These are phyloP conservation scores for Caenorhabditis sulstoni DNA, from an alignment of 2,888 invertebrate species.

Conservation along the genomic window DNA sequence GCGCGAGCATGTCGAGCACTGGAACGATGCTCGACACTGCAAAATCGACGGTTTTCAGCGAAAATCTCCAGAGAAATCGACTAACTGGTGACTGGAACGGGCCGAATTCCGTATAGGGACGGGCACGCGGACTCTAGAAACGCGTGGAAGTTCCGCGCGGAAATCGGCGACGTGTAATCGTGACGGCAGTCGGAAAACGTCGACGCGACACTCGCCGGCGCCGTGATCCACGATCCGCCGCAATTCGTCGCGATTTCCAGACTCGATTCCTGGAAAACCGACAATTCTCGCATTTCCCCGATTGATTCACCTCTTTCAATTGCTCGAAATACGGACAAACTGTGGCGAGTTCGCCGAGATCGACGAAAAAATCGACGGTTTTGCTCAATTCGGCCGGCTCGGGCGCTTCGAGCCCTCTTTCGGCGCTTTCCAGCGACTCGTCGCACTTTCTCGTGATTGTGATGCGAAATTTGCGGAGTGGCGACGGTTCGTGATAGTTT, in stretches of 20 bases:
- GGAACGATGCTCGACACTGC: slow-evolving; percentile 37
- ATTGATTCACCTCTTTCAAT: slow-evolving; percentile 19
- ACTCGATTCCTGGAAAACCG: slow-evolving; percentile 6
- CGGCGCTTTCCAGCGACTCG: neutral
- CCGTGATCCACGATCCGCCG: slow-evolving; percentile 20
- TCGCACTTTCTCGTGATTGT: slow-evolving; percentile 19
- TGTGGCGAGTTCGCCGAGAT: slow-evolving; percentile 19
- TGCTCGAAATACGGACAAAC: slow-evolving; percentile 34
- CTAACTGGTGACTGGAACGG: slow-evolving; percentile 44
- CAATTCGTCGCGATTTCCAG: slow-evolving; percentile 44
- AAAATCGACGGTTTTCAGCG: too few species aligned
- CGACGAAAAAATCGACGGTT: slow-evolving; percentile 33
- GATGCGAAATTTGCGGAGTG: slow-evolving; percentile 32
- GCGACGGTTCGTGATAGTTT: slow-evolving; percentile 39
- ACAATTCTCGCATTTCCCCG: neutral
- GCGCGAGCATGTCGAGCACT: slow-evolving; percentile 40
- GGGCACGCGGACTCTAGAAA: slow-evolving; percentile 51
- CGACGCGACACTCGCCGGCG: neutral
- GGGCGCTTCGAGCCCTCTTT: neutral
- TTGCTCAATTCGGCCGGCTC: neutral
- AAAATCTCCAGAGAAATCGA: too few species aligned
- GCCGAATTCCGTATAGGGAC: slow-evolving; percentile 50
- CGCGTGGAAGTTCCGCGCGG: slow-evolving; percentile 39
- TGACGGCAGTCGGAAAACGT: slow-evolving; percentile 1
- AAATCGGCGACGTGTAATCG: slow-evolving; percentile 10